Base-by-base conservation (phyloP, 1,140 invertebrate genomes). In the Hypsibius dujardini region DNA sequence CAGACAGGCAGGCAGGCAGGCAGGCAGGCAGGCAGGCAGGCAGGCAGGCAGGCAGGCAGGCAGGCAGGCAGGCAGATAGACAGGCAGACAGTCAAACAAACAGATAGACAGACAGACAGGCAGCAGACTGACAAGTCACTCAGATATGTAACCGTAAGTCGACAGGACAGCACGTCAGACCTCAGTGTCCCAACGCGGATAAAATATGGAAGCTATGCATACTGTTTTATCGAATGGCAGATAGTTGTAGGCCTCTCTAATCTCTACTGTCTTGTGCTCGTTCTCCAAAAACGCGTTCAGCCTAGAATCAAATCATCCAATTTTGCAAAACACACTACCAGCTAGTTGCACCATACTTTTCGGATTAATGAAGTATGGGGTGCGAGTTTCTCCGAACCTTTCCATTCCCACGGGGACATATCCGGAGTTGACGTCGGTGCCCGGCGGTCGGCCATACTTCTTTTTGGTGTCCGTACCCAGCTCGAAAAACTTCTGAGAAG, bases 381-480 rank as follows among this genome's bases (percentile, higher is more conserved):
- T 28, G 28, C 28, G 7, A 56, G 7, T 56, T 56, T 56, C 50
- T 56, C 50, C 7, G 50, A 12, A 56, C 50, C 50, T 7, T 42
- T 67, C 62, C 62, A 67, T 67, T 67, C 62, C 62, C 12, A 15
- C 12, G 12, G 12, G 42, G 3, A 67, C 62, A 42, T 67, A 67
- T 15, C 62, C 62, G 62, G 12, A 7, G 62, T 67, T 67, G 12
- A 45, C 62, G 42, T 67, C 62, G 3, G 42, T 7, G 7, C 62
- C 62, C 7, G 12, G 3, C 42, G 62, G 62, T 15, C 62, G 12
- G 12, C 12, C 3, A 67, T 67, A 67, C 45, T 42, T 67, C 62
- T 15, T 12, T 42, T 67, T 67, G 12, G 12, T 42, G 12, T 67
- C 62, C 12, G 7, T 12, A 15, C 12, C 3, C 12, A 45, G 42